phyloP scores from a whole-genome alignment of 2,797 vertebrate species.

The Amniataba percoides region DNA sequence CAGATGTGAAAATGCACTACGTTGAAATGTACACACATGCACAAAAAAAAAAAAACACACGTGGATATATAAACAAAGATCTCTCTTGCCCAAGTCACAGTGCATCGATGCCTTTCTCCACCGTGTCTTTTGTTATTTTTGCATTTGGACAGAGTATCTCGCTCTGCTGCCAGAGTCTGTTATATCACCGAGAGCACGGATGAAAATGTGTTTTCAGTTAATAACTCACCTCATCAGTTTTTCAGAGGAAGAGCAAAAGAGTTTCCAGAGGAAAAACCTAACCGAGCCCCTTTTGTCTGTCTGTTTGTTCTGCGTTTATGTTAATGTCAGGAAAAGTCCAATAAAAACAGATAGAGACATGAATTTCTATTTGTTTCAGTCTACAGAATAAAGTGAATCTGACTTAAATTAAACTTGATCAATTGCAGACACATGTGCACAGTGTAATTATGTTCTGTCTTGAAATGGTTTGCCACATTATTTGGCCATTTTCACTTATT shows the following conservation, averaged over 20 bases:
- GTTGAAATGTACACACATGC: conserved; percentile 35
- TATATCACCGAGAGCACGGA: conserved; percentile 70
- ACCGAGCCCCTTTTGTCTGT: conserved; percentile 40
- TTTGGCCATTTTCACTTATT: conserved; percentile 33
- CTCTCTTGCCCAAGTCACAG: conserved; percentile 32
- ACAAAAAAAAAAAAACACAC: conserved; percentile 21
- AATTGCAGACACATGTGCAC: conserved; percentile 35
- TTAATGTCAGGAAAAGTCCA: conserved; percentile 38
- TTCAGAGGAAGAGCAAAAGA: conserved; percentile 57
- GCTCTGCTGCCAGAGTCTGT: conserved; percentile 75
- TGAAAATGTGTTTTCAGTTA: conserved; percentile 84
- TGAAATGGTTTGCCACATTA: conserved; percentile 40
- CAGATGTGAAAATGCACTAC: conserved; percentile 74
- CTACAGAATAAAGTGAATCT: conserved; percentile 11
- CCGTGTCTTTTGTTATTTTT: conserved; percentile 74
- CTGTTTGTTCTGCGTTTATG: conserved; percentile 55
- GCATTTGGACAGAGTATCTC: conserved; percentile 73
- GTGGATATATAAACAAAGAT: conserved; percentile 61
- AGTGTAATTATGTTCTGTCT: conserved; percentile 24
- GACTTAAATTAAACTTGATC: no score
- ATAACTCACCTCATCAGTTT: conserved; percentile 76
- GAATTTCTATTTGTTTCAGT: conserved; percentile 1
- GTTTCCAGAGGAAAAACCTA: conserved; percentile 58
- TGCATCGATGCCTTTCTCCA: conserved; percentile 55
- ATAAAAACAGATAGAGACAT: conserved; percentile 30